A percentile compares a stretch with the other conserved stretches of the same genome.
Conservation (phyloP, 2,888 invertebrate genomes). For the Drosophila birchii region DNA sequence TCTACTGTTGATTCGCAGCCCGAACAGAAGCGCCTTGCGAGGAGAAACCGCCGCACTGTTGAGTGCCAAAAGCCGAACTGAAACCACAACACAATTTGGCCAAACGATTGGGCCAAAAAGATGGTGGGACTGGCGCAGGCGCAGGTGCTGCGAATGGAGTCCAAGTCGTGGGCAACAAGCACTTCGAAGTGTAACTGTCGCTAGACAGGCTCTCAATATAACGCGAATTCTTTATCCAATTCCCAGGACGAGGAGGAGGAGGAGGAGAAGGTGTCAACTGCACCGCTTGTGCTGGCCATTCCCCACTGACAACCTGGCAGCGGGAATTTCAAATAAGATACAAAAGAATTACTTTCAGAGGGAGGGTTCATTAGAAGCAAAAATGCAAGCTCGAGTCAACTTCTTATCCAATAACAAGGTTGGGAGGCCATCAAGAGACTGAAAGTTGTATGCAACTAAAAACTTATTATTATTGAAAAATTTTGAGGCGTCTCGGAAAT, state of each 20-base stretch:
- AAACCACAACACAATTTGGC: constrained; percentile 35
- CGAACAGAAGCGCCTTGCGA: background rate
- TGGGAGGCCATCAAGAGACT: background rate
- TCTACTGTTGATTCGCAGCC: no score
- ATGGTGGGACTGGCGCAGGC: constrained; percentile 53
- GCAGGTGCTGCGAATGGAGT: constrained; percentile 13
- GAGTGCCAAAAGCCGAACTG: constrained; percentile 55
- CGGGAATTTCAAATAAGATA: background rate
- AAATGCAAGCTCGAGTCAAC: background rate
- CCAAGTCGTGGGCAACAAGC: background rate
- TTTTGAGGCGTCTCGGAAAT: background rate
- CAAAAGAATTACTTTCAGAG: background rate
- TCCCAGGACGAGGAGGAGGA: constrained; percentile 1
- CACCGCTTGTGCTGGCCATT: constrained; percentile 3
- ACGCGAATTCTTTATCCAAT: background rate
- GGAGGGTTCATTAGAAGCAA: background rate
- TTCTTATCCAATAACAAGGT: background rate
- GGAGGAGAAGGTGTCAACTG: constrained; percentile 2
- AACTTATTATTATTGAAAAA: background rate
- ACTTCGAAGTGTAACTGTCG: constrained; percentile 5
- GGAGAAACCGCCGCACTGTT: constrained; percentile 38
- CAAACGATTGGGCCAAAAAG: background rate
- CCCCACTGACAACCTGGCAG: background rate
- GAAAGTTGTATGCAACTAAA: background rate
- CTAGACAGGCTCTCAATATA: background rate